phyloP scores from a whole-genome alignment of 2,797 vertebrate genomes.

The Trematomus bernacchii region DNA sequence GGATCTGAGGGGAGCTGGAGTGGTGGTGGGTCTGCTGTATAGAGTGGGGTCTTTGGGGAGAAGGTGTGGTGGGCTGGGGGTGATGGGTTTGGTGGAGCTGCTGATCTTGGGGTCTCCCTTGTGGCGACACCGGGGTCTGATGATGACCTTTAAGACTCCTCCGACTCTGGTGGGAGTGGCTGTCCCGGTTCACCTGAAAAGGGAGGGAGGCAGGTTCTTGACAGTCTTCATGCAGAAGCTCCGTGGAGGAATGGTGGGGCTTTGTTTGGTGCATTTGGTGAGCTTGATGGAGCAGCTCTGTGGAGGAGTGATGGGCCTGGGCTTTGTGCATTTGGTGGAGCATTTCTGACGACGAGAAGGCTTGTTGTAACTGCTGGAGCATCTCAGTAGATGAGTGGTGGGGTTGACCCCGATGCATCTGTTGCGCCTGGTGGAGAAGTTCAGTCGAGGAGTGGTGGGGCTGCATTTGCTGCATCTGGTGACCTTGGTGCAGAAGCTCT shows the following conservation, averaged over 20 bases:
- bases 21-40: conserved; percentile 80
- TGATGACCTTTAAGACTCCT: conserved; percentile 80
- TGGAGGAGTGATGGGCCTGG: conserved; percentile 71
- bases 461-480: conserved; percentile 70
- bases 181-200: conserved; percentile 70
- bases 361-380: conserved; percentile 74
- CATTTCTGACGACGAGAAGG: conserved; percentile 73
- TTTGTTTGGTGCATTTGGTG: conserved; percentile 76
- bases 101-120: conserved; percentile 73
- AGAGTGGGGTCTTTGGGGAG: conserved; percentile 81
- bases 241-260: conserved; percentile 77
- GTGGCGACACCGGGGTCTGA: conserved; percentile 67
- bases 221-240: conserved; percentile 74
- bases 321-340: conserved; percentile 75
- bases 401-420: conserved; percentile 70
- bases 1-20: conserved; percentile 77
- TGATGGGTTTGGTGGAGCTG: conserved; percentile 75
- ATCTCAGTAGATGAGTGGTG: conserved; percentile 76
- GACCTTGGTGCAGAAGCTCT: conserved; percentile 49
- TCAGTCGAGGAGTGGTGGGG: conserved; percentile 78
- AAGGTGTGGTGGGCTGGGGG: conserved; percentile 76
- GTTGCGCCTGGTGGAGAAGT: conserved; percentile 73
- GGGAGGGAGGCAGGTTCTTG: conserved; percentile 74
- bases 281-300: conserved; percentile 76
- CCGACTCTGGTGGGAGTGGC: conserved; percentile 78